Evolutionary conservation across 2,113 vertebrate species (phyloP).

Genomic region (Machaerirhynchus nigripectus): DNA sequence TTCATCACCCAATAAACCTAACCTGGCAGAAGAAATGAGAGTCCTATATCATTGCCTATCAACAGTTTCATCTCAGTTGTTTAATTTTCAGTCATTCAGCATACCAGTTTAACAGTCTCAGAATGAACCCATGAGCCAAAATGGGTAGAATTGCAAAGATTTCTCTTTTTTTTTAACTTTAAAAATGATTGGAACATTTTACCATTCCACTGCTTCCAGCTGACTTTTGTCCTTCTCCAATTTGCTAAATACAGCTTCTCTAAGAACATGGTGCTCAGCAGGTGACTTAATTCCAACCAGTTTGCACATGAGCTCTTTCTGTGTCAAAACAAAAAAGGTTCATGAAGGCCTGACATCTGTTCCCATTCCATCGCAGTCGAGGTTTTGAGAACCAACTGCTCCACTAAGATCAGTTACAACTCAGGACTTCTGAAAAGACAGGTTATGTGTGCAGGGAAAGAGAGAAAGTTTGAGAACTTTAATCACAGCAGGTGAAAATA

Average conservation of each 20-base stretch:
- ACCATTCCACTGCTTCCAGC: constrained; percentile 86
- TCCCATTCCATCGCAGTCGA: not conserved
- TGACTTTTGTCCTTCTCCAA: constrained; percentile 77
- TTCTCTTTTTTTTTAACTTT: not conserved
- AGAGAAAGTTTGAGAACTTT: not conserved
- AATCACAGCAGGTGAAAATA: not conserved
- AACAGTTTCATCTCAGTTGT: not conserved
- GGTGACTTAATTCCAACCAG: constrained; percentile 79
- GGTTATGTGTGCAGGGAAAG: not conserved
- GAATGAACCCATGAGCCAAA: not conserved
- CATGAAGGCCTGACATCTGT: not conserved
- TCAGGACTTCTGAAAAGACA: not conserved
- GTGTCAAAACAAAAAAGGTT: constrained; percentile 21
- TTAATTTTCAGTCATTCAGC: not conserved
- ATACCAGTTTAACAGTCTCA: not conserved
- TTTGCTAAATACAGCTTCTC: constrained; percentile 77
- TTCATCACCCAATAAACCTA: constrained; percentile 88
- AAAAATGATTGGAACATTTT: not conserved
- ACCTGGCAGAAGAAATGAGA: constrained; percentile 70
- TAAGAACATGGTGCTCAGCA: constrained; percentile 68
- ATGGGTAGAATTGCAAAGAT: not conserved
- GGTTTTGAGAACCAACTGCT: not conserved
- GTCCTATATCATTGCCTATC: not conserved
- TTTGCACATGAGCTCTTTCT: constrained; percentile 89
- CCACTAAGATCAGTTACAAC: not conserved